Base-by-base conservation (phyloP, 2,888 invertebrate genomes). In the Pandemis heparana region DNA sequence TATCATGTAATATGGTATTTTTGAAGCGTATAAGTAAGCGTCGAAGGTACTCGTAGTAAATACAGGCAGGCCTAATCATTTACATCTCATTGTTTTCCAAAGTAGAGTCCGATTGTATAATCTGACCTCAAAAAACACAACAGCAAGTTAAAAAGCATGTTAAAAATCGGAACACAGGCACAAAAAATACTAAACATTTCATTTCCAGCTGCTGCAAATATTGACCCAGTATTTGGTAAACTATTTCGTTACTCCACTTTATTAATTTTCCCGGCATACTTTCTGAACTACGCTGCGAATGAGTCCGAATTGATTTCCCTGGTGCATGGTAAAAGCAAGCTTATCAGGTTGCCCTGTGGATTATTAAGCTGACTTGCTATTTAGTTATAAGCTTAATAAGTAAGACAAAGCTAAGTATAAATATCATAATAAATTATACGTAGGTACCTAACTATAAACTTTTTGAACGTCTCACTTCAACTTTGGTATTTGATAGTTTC, bases 251-350 rank as follows among this genome's bases (percentile, higher is more conserved):
- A 18, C 56, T 62, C 23, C 16, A 56, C 46, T 59, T 59, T 71
- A 70, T 59, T 63, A 65, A 48, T 53, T 53, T 53, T 53, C 5
- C 65, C 4, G 12, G 12, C 12, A 66, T 63, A 46, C 46, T 39
- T 48, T 48, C 9, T 39, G 18, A 65, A 65, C 48, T 65, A 38
- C 38, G 51, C 23, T 32, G 23, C 39, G 65, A 39, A 66, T 41
- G 86, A 88, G 84, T 87, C 80, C 80, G 82, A 83, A 83, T 86
- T 92, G 91, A 92, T 92, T 92, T 92, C 91, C 91, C 91, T 78
- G 80, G 92, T 84, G 91, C 86, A 85, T 90, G 88, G 90, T 90
- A 86, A 89, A 90, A 88, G 82, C 85, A 85, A 63, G 65, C 38
- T 32, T 56, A 18, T 39, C 9, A 10, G 65, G 65, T 51, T 51